Evolutionary conservation across 2,797 vertebrate species (phyloP).

Genomic region (Alauda arvensis): DNA sequence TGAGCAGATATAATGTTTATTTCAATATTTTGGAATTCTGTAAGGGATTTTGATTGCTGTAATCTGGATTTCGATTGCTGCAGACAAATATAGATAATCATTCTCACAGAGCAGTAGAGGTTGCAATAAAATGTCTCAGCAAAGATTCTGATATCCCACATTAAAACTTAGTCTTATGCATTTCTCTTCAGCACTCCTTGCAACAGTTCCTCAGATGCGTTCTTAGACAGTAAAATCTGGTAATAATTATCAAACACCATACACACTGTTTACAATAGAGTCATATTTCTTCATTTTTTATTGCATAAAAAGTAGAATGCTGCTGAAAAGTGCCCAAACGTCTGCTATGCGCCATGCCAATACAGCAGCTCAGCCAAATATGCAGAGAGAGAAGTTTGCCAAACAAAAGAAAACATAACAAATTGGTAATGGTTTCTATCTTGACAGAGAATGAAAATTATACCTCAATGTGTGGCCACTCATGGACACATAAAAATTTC

Average conservation of each 20-base stretch:
- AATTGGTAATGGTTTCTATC: conserved; percentile 79
- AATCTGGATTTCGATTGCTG: background rate
- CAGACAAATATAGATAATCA: background rate
- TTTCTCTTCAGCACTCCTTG: conserved; percentile 57
- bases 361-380: conserved; percentile 75
- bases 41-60: no score
- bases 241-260: conserved; percentile 77
- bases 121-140: background rate
- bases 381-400: conserved; percentile 65
- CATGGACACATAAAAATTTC: conserved; percentile 75
- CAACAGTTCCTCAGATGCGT: conserved; percentile 64
- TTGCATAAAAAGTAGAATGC: conserved; percentile 69
- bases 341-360: conserved; percentile 69
- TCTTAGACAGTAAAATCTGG: conserved; percentile 74
- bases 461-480: conserved; percentile 77
- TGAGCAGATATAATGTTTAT: background rate
- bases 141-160: conserved; percentile 45
- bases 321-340: conserved; percentile 74
- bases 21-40: background rate
- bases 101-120: conserved; percentile 6
- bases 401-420: conserved; percentile 80
- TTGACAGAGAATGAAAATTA: conserved; percentile 78
- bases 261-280: conserved; percentile 73
- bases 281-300: conserved; percentile 70
- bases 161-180: conserved; percentile 53